A percentile compares a stretch with the other conserved stretches of the same genome.
Conservation (phyloP, 2,113 vertebrate genomes). For the Nicator chloris region DNA sequence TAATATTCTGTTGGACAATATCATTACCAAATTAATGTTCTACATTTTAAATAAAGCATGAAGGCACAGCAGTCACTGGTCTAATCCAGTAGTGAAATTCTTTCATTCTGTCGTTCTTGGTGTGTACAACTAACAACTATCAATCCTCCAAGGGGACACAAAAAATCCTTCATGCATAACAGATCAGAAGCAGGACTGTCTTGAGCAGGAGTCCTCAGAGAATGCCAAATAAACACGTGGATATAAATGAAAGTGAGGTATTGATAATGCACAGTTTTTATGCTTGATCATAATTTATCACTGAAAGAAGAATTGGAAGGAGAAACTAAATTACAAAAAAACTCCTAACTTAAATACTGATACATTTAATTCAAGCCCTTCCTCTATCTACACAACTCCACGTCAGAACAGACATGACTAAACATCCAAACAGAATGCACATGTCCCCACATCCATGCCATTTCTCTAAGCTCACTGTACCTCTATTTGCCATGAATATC, state of each 20-base stretch:
- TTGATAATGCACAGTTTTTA: background rate
- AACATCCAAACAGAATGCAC: background rate
- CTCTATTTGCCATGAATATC: conserved; percentile 97
- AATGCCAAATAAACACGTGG: background rate
- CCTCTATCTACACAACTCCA: background rate
- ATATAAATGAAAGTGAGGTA: background rate
- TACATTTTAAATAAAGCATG: background rate
- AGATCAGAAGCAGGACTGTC: background rate
- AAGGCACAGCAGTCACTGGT: background rate
- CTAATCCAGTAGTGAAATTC: background rate
- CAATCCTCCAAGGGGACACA: background rate
- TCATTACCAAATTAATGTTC: background rate
- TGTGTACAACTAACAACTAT: background rate
- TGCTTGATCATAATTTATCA: background rate
- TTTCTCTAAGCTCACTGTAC: conserved; percentile 66
- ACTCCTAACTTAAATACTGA: background rate
- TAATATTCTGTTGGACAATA: background rate
- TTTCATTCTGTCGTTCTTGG: background rate
- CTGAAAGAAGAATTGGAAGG: fast-evolving
- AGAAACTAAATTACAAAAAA: background rate
- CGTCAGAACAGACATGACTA: background rate
- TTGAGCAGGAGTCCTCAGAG: background rate
- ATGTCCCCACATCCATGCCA: background rate
- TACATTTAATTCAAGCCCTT: background rate
- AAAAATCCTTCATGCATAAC: background rate